Percentiles rank a stretch among this genome's conserved stretches.
Conservation (phyloP, 2,888 invertebrate species). For the Drosophila birchii region DNA sequence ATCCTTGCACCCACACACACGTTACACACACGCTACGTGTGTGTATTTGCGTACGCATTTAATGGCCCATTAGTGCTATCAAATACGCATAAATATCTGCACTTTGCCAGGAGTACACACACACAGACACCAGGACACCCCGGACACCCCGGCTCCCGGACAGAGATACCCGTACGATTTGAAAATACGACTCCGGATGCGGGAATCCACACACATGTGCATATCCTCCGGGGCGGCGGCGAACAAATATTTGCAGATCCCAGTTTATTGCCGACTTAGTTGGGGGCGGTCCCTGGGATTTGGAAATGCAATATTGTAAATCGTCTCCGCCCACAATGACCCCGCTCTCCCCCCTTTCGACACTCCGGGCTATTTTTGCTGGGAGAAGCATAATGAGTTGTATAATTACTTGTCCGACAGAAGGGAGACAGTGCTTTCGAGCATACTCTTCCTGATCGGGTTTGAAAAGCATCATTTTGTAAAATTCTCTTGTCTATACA, state of each 20-base stretch:
- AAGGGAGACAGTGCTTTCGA: background rate
- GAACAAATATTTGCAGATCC: slow-evolving; percentile 53
- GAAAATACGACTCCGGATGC: slow-evolving; percentile 39
- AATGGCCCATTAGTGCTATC: slow-evolving; percentile 82
- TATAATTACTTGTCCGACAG: slow-evolving; percentile 33
- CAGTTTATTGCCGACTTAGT: slow-evolving; percentile 48
- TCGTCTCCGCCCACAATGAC: slow-evolving; percentile 18
- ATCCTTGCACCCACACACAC: slow-evolving; percentile 64
- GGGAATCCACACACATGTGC: slow-evolving; percentile 25
- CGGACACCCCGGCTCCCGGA: background rate
- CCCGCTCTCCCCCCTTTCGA: background rate
- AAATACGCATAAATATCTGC: slow-evolving; percentile 83
- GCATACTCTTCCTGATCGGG: background rate
- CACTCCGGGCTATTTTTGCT: background rate
- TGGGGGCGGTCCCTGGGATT: slow-evolving; percentile 22
- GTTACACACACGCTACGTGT: slow-evolving; percentile 42
- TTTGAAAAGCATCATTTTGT: background rate
- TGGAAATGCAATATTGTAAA: slow-evolving; percentile 49
- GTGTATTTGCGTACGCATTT: slow-evolving; percentile 80
- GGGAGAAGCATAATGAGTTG: slow-evolving; percentile 24
- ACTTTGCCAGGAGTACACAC: slow-evolving; percentile 66
- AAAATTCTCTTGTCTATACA: background rate
- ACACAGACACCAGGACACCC: no score
- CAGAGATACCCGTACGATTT: slow-evolving; percentile 31
- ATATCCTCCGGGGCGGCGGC: slow-evolving; percentile 11